These are phyloP conservation scores for Oscheius sp. DNA, from an alignment of 2,888 invertebrate genomes.

Conservation along the genomic window DNA sequence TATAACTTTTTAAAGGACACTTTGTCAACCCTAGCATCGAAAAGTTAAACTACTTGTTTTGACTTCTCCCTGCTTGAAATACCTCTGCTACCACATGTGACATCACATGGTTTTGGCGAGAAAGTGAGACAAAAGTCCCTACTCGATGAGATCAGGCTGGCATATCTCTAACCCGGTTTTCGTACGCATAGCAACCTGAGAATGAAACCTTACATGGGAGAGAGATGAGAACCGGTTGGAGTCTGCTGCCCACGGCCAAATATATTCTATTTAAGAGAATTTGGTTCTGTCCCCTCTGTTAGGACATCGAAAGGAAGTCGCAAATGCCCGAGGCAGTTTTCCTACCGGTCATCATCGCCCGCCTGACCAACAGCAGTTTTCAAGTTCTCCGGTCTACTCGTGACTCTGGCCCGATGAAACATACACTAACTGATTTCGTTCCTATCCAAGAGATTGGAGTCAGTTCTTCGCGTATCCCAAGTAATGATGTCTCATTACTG, in stretches of 20 bases:
- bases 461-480: neutral
- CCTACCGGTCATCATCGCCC: slow-evolving; percentile 28
- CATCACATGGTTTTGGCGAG: no score
- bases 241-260: neutral
- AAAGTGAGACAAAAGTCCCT: no score
- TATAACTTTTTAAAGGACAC: no score
- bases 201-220: neutral
- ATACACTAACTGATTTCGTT: neutral
- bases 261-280: neutral
- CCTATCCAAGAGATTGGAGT: neutral
- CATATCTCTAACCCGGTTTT: no score
- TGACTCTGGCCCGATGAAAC: neutral
- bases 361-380: slow-evolving; percentile 18
- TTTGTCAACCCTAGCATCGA: no score
- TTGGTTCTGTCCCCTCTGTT: neutral
- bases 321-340: slow-evolving; percentile 26
- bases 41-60: no score
- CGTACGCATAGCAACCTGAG: neutral
- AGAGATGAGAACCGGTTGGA: neutral
- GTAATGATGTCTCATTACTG: slow-evolving; percentile 35
- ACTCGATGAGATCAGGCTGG: no score
- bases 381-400: slow-evolving; percentile 29
- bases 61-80: no score
- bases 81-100: no score
- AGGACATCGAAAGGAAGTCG: neutral